Evolutionary conservation across 2,797 vertebrate genomes (phyloP), one percentile per base, ranked within the genome.

Genomic region (Eospalax fontanierii): DNA sequence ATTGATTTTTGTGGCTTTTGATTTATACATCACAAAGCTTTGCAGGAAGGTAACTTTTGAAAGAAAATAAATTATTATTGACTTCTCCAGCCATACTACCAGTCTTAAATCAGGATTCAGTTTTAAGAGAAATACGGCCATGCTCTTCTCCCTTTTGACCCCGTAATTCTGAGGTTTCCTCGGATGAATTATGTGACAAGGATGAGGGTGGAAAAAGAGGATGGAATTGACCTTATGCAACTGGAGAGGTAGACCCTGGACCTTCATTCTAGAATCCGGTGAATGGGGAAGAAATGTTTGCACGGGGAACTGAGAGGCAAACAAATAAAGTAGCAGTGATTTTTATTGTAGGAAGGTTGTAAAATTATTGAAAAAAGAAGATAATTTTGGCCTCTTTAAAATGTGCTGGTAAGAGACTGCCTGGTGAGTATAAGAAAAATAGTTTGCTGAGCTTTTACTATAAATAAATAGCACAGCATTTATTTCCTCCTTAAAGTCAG

Each of bases 401-500:
- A 66, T 88, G 54, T 86, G 35, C 70, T 87, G 1, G 19, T 94
- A 71, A 54, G 81, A 86, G 12, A 84, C 24, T 80, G 26, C 74
- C 89, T 92, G 38, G 70, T 66, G 57, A 97, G 61, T 89, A 82
- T 92, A 94, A 91, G 88, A 93, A 93, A 96, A 95, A 91, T 75
- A 65, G 35, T 95, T 95, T 93, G 76, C 89, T 87, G 92, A 96
- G 90, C 84, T 90, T 91, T 95, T 94, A 61, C 70, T 94, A 59
- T 84, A 93, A 97, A 91, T 97, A 97, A 95, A 84, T 89, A 93
- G 90, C 59, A 86, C 33, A 61, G 35, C 22, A 86, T 96, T 97
- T 95, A 65, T 96, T 96, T 97, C 91, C 85, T 94, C 76, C 90
- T 94, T 96, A 75, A 96, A 93, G 92, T 93, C 89, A 81, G 14